Evolutionary conservation across 2,113 vertebrate species (phyloP).

Genomic region (Odontophorus gujanensis): DNA sequence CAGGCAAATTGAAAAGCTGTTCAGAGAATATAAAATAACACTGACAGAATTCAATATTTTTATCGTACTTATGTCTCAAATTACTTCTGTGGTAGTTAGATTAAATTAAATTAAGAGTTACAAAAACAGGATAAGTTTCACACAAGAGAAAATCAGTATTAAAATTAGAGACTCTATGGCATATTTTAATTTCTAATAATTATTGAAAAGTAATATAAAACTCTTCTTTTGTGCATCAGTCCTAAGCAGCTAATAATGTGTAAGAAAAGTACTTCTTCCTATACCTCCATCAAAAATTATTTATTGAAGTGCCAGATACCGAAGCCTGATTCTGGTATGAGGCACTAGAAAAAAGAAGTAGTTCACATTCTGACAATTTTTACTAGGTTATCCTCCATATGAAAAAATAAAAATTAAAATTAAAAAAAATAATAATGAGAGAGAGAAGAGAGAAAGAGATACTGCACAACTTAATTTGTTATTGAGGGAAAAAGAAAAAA

Average conservation of each 20-base stretch:
- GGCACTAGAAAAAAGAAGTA: not conserved
- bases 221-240: not conserved
- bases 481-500: not conserved
- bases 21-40: not conserved
- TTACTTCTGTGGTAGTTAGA: not conserved
- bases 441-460: not conserved
- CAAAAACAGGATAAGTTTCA: not conserved
- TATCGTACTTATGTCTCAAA: not conserved
- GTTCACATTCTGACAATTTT: not conserved
- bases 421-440: no score
- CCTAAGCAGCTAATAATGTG: not conserved
- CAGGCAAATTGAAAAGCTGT: not conserved
- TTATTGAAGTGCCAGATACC: not conserved
- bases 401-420: not conserved
- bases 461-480: not conserved
- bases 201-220: not conserved
- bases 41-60: not conserved
- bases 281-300: not conserved
- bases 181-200: not conserved
- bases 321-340: not conserved
- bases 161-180: not conserved
- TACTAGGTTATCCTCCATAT: not conserved
- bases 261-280: not conserved
- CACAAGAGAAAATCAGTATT: not conserved
- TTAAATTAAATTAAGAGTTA: not conserved